Conservation (phyloP, 1,140 invertebrate species). For the Dinoponera quadriceps region DNA sequence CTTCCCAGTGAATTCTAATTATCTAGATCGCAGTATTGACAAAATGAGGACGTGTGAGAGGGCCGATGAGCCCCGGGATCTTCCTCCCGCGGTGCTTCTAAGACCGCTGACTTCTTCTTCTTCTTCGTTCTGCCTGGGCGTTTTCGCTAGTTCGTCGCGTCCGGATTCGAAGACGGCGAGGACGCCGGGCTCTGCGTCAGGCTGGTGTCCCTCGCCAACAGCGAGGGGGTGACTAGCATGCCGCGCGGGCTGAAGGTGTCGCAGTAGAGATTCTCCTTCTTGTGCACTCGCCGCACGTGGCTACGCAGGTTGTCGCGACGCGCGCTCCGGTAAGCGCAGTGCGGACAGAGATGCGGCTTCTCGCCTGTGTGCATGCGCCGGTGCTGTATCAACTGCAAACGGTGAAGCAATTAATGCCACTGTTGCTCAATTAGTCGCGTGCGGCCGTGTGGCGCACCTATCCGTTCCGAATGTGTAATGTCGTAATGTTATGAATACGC, state of each 20-base stretch:
- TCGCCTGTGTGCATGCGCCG: constrained; percentile 88
- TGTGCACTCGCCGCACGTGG: constrained; percentile 87
- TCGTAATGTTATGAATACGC: too few species aligned
- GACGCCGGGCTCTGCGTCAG: constrained; percentile 74
- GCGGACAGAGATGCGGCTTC: constrained; percentile 87
- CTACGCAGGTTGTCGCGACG: constrained; percentile 86
- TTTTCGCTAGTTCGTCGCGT: constrained; percentile 67
- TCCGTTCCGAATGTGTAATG: not conserved
- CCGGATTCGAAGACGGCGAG: constrained; percentile 74
- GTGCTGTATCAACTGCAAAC: constrained; percentile 84
- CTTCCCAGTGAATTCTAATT: constrained; percentile 49
- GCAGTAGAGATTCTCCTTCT: constrained; percentile 86
- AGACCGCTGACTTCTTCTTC: not conserved
- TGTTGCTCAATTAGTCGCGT: not conserved
- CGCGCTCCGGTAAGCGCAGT: constrained; percentile 87
- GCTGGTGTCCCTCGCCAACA: constrained; percentile 66
- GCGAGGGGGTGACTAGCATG: constrained; percentile 81
- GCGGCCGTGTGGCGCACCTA: not conserved
- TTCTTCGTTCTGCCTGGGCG: not conserved
- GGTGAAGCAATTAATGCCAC: not conserved
- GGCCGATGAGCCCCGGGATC: constrained; percentile 31
- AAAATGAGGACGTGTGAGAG: constrained; percentile 80
- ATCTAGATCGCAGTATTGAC: constrained; percentile 77
- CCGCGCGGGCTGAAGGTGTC: constrained; percentile 86
- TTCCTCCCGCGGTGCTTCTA: not conserved